Base-by-base conservation (phyloP, 2,888 invertebrate species). In the Tanytarsus gracilentus region DNA sequence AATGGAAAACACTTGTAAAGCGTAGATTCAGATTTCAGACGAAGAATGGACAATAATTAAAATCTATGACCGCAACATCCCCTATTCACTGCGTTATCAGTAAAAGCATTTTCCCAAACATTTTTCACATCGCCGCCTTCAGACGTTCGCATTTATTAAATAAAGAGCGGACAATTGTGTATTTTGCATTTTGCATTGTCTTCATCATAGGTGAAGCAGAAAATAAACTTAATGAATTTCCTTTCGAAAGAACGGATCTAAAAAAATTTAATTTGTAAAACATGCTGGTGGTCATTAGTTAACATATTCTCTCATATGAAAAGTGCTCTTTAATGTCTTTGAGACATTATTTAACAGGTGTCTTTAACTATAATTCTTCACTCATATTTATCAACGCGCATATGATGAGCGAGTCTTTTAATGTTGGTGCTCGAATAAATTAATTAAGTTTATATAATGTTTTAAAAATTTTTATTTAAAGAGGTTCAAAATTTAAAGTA, bases 1-100 rank as follows among this genome's bases (percentile, higher is more conserved):
- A 58, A 58, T 58, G 58, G 58, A 48, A 58, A 58, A 58, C 58
- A 44, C 44, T 58, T 58, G 58, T 58, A 48, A 18, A 44, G 18
- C 23, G 44, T 18, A 44, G 30, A 16, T 29, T 50, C 48, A 16
- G 30, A 51, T 51, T 14, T 6, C 14, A 23, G 8, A 7, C 18
- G 5, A 48, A 21, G 6, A 25, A 27, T n/a, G 18, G 48, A 30
- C 30, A 48, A 58, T 48, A 30, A 48, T 44, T 58, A 29, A 44
- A 56, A 56, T 56, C 40, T 25, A 29, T 53, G 27, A 9, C 3
- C n/a, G n/a, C n/a, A n/a, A n/a, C 26, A 23, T 29, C 44, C 9
- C 18, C 25, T 16, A 58, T 39, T 48, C 39, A 58, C 29, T 33
- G 18, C 29, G 58, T 29, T 58, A 58, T 58, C 58, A 58, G 48